These are phyloP conservation scores for Parotocinclus haroldoi DNA, from an alignment of 2,797 vertebrate species.

Conservation along the genomic window DNA sequence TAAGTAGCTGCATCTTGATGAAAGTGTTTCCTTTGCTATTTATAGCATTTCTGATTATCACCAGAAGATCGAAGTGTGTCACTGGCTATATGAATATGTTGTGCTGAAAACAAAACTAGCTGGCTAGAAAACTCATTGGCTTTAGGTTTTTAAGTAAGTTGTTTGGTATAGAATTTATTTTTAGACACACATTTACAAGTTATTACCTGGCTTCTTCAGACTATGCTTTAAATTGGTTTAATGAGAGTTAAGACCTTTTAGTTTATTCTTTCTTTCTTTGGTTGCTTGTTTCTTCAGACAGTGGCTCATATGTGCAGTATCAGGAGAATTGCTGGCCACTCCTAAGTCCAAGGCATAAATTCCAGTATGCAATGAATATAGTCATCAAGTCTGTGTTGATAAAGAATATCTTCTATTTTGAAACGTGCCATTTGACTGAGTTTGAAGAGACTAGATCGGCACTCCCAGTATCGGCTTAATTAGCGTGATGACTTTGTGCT, in stretches of 20 bases:
- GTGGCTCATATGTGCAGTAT: constrained; percentile 16
- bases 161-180: background rate
- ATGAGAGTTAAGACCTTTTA: constrained; percentile 7
- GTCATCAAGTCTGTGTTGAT: background rate
- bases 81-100: constrained; percentile 4
- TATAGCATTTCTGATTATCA: background rate
- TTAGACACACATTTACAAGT: constrained; percentile 7
- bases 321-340: background rate
- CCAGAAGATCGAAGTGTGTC: background rate
- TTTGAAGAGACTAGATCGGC: constrained; percentile 34
- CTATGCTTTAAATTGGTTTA: constrained; percentile 2
- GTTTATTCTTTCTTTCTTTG: background rate
- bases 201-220: background rate
- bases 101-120: constrained; percentile 8
- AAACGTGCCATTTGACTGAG: constrained; percentile 6
- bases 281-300: no score
- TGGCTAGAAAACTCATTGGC: background rate
- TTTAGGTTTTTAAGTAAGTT: background rate
- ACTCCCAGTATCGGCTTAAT: no score
- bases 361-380: background rate
- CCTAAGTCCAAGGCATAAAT: background rate
- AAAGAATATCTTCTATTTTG: background rate
- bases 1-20: background rate
- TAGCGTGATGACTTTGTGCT: no score
- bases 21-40: background rate